Percentiles rank a stretch among this genome's conserved stretches.
phyloP scores from a whole-genome alignment of 2,888 invertebrate genomes.

The Hemistola chrysoprasaria region DNA sequence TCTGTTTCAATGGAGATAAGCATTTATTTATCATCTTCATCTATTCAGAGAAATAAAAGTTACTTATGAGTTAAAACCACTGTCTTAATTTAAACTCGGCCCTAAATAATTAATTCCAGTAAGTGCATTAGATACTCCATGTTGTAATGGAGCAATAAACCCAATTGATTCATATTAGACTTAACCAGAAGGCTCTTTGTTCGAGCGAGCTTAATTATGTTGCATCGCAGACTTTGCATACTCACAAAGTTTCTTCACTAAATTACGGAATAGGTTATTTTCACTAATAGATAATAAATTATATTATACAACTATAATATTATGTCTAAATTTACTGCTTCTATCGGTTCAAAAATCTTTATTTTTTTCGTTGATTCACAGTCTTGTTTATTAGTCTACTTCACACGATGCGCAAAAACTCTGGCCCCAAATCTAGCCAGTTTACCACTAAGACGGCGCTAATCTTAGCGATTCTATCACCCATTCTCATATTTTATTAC shows the following conservation, averaged over 20 bases:
- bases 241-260: no score
- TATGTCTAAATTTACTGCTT: no score
- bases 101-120: conserved; percentile 29
- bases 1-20: no score
- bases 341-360: no score
- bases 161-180: conserved; percentile 19
- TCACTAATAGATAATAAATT: no score
- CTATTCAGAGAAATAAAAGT: no score
- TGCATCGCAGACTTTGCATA: not conserved
- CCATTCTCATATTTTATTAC: conserved; percentile 22
- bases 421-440: conserved; percentile 1
- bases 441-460: conserved; percentile 13
- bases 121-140: conserved; percentile 27
- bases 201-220: conserved; percentile 8
- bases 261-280: no score
- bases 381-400: not conserved
- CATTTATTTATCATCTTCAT: no score
- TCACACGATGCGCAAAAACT: not conserved
- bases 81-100: no score
- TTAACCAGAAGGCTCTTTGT: conserved; percentile 16
- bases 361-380: no score
- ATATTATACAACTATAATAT: no score
- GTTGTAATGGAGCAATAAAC: conserved; percentile 20
- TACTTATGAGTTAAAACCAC: no score
- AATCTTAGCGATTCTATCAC: conserved; percentile 26